Evolutionary conservation across 2,888 invertebrate genomes (phyloP).

Genomic region (Perithous albicinctus): DNA sequence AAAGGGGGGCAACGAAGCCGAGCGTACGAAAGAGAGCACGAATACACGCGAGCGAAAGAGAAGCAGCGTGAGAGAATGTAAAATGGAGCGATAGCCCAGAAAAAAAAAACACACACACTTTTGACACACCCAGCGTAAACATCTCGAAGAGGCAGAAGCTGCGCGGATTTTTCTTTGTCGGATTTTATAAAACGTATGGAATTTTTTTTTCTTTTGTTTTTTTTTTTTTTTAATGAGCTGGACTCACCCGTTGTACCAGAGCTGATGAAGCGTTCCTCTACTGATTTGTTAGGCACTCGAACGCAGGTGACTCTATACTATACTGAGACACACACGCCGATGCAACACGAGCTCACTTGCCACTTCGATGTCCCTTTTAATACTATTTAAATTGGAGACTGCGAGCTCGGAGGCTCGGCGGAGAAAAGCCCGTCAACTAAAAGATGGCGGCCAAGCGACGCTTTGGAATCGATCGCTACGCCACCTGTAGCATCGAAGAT

Average conservation of each 20-base stretch:
- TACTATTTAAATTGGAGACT: conserved; percentile 66
- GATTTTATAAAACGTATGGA: not conserved
- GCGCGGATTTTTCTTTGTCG: not conserved
- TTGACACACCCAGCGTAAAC: conserved; percentile 82
- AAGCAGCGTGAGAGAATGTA: conserved; percentile 37
- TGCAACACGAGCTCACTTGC: too few relatives aligned
- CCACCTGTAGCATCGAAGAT: conserved; percentile 67
- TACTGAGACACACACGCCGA: conserved; percentile 49
- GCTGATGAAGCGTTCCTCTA: conserved; percentile 54
- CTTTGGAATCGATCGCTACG: conserved; percentile 69
- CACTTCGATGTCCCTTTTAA: conserved; percentile 71
- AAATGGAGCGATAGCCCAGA: conserved; percentile 53
- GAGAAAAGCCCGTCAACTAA: conserved; percentile 73
- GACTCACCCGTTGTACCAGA: conserved; percentile 68
- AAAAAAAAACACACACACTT: too few relatives aligned
- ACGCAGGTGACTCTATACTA: conserved; percentile 67
- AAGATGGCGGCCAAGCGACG: conserved; percentile 80
- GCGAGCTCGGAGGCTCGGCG: conserved; percentile 53
- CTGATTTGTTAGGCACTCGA: conserved; percentile 51
- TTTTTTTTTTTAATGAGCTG: too few relatives aligned
- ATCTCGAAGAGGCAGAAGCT: conserved; percentile 55
- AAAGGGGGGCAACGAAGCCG: conserved; percentile 53
- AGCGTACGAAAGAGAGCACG: too few relatives aligned
- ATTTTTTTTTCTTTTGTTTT: not conserved
- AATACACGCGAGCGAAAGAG: too few relatives aligned